Percentiles rank a stretch among this genome's conserved stretches.
phyloP scores from a whole-genome alignment of 2,888 invertebrate genomes.

The Thalpophila matura region DNA sequence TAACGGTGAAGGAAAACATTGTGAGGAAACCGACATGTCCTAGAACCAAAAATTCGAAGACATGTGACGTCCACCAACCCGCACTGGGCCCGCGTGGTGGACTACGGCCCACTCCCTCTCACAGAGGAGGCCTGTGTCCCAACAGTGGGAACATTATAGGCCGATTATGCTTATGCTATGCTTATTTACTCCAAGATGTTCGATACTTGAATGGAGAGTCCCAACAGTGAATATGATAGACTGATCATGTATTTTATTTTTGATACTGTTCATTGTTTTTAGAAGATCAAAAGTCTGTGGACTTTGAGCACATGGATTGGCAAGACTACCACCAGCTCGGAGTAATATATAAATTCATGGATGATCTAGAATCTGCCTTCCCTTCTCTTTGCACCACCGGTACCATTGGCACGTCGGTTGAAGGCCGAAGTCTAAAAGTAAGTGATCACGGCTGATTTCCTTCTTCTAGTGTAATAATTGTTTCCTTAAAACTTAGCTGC shows the following conservation, averaged over 20 bases:
- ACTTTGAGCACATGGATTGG: constrained; percentile 75
- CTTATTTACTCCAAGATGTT: too few relatives aligned
- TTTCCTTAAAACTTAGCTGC: not conserved
- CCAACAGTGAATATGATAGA: constrained; percentile 1
- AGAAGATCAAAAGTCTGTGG: constrained; percentile 33
- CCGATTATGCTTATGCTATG: too few relatives aligned
- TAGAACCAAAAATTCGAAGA: too few relatives aligned
- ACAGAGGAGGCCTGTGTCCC: too few relatives aligned
- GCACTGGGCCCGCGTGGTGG: too few relatives aligned
- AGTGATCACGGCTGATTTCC: not conserved
- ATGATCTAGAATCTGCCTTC: constrained; percentile 76
- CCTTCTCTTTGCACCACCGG: constrained; percentile 83
- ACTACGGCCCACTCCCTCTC: too few relatives aligned
- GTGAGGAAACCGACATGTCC: too few relatives aligned
- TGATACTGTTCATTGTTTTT: not conserved
- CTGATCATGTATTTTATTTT: not conserved
- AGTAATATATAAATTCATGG: constrained; percentile 80
- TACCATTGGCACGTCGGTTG: constrained; percentile 79
- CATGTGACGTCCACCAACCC: too few relatives aligned
- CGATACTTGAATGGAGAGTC: too few relatives aligned
- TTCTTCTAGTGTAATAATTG: not conserved
- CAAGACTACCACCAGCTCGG: constrained; percentile 77
- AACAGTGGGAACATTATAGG: too few relatives aligned
- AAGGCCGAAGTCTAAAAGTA: constrained; percentile 83
- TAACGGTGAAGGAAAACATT: too few relatives aligned